Evolutionary conservation across 30 jellyfish, hydroid and myxozoan genomes (phyloP).

Genomic region (Pseudorhiza aurosa): DNA sequence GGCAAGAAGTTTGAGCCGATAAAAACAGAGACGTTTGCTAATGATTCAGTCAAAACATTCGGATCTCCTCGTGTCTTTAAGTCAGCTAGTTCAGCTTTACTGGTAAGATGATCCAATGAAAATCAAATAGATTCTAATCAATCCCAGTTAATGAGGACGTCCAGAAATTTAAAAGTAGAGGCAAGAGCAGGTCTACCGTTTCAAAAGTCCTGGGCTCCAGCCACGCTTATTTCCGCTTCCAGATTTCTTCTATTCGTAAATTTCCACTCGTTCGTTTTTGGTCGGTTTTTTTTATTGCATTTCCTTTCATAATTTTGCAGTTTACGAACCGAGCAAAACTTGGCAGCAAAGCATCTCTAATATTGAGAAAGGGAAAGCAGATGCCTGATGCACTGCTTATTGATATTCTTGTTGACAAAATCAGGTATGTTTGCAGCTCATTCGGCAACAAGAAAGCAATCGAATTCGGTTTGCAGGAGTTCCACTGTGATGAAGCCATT

Average conservation of each 20-base stretch:
- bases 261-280: no score
- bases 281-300: no score
- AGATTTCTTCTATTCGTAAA: no score
- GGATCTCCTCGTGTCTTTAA: conserved; percentile 50
- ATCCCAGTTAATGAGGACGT: no score
- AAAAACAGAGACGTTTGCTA: conserved; percentile 43
- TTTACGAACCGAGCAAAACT: conserved; percentile 83
- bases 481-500: no score
- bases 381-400: conserved; percentile 76
- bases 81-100: conserved; percentile 33
- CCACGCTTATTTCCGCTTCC: no score
- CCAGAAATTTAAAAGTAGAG: no score
- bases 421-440: conserved; percentile 86
- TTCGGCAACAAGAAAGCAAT: background rate
- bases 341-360: conserved; percentile 68
- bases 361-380: conserved; percentile 75
- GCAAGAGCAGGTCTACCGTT: no score
- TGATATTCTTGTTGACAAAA: conserved; percentile 68
- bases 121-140: no score
- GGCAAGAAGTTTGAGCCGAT: conserved; percentile 15
- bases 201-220: no score
- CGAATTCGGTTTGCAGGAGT: no score
- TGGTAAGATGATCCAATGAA: conserved; percentile 41
- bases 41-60: conserved; percentile 41
- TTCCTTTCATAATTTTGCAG: no score